These are phyloP conservation scores for Stichodactyla mertensii DNA, from an alignment of 64 coral and sea anemone genomes.

Conservation along the genomic window DNA sequence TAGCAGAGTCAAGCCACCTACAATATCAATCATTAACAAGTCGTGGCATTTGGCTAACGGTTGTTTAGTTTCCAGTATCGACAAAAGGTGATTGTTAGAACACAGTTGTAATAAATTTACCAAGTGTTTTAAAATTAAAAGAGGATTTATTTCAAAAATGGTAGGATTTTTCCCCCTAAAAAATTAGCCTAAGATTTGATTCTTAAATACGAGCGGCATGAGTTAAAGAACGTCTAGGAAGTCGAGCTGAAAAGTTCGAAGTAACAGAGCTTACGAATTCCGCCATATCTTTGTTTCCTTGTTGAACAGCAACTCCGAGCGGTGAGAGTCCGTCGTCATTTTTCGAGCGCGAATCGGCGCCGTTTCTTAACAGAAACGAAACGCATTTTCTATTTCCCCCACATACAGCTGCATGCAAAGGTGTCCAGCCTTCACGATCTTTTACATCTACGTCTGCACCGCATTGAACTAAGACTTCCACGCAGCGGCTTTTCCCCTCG, in stretches of 20 bases:
- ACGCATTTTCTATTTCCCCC: constrained; percentile 70
- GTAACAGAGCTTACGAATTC: constrained; percentile 49
- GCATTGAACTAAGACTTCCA: constrained; percentile 57
- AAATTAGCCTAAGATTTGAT: not conserved
- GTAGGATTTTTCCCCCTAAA: not conserved
- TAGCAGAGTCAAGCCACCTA: not conserved
- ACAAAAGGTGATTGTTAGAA: not conserved
- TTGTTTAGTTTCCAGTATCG: too few species aligned
- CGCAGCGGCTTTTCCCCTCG: constrained; percentile 70
- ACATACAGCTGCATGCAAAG: constrained; percentile 82
- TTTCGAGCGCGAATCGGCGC: constrained; percentile 55
- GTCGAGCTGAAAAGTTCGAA: not conserved
- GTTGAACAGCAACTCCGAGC: constrained; percentile 71
- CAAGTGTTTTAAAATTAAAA: not conserved
- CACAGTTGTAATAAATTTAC: not conserved
- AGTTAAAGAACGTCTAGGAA: not conserved
- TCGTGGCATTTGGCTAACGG: not conserved
- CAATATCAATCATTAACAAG: not conserved
- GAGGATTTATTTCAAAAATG: not conserved
- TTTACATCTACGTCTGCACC: constrained; percentile 63
- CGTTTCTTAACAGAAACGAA: constrained; percentile 47
- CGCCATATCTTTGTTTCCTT: constrained; percentile 76
- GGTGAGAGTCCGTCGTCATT: constrained; percentile 83
- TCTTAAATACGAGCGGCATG: not conserved
- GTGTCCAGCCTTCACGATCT: constrained; percentile 81